phyloP scores from a whole-genome alignment of 2,113 vertebrate genomes.

The Physeter macrocephalus region DNA sequence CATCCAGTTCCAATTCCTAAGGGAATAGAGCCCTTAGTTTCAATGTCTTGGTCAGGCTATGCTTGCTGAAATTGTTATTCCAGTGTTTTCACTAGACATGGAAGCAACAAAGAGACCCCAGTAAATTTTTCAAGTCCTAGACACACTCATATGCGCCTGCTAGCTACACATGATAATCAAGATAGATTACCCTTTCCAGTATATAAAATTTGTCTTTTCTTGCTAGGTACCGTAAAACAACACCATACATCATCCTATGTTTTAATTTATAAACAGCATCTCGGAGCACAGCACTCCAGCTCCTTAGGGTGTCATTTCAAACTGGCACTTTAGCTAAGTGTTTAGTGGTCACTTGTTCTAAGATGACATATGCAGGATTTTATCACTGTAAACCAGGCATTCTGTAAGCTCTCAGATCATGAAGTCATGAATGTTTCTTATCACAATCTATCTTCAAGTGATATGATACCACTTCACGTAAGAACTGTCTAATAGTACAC shows the following conservation, averaged over 20 bases:
- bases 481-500: not conserved
- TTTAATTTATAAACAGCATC: not conserved
- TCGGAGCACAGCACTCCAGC: not conserved
- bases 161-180: not conserved
- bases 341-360: not conserved
- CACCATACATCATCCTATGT: not conserved
- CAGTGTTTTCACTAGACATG: not conserved
- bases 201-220: not conserved
- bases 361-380: not conserved
- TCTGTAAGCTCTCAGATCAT: not conserved
- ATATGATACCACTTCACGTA: not conserved
- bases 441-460: not conserved
- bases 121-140: not conserved
- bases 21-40: not conserved
- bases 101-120: not conserved
- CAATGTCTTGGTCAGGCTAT: not conserved
- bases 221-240: not conserved
- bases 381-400: not conserved
- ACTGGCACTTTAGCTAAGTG: not conserved
- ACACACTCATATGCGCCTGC: not conserved
- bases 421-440: not conserved
- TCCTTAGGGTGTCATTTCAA: not conserved
- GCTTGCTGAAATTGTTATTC: not conserved
- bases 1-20: not conserved
- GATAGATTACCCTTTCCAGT: not conserved